Percentiles rank a stretch among this genome's conserved stretches.
Evolutionary conservation across 2,888 invertebrate genomes (phyloP).

Genomic region (Lepas anatifera): DNA sequence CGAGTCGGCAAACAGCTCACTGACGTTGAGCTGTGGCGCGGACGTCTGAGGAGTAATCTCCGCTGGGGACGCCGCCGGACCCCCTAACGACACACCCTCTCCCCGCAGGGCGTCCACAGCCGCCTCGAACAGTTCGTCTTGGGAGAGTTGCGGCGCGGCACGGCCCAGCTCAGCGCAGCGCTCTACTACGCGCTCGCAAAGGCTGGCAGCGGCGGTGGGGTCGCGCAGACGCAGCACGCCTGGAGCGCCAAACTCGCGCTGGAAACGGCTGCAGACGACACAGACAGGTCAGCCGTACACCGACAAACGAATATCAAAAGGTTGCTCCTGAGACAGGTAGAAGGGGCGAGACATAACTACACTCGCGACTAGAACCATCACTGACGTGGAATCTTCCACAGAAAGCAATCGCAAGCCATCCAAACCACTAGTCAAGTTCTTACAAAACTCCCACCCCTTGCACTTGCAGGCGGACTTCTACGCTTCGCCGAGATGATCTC

Average conservation of each 20-base stretch:
- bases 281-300: slow-evolving; percentile 38
- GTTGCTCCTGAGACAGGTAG: too few relatives aligned
- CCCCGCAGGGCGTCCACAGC: slow-evolving; percentile 14
- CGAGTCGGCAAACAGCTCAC: too few relatives aligned
- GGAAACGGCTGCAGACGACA: not conserved
- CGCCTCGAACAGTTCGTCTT: slow-evolving; percentile 9
- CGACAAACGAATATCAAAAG: too few relatives aligned
- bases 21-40: too few relatives aligned
- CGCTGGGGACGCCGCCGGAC: too few relatives aligned
- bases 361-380: too few relatives aligned
- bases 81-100: not conserved
- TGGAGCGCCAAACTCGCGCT: not conserved
- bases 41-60: too few relatives aligned
- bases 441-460: too few relatives aligned
- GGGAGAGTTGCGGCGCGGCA: not conserved
- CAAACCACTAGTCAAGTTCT: not conserved
- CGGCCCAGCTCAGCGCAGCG: not conserved
- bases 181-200: not conserved
- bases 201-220: too few relatives aligned
- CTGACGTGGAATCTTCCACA: not conserved
- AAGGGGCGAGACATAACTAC: too few relatives aligned
- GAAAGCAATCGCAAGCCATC: not conserved
- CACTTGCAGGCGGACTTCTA: too few relatives aligned
- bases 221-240: not conserved
- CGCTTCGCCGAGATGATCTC: too few relatives aligned